phyloP scores from a whole-genome alignment of 2,888 invertebrate species.

The Elgonia sp. region DNA sequence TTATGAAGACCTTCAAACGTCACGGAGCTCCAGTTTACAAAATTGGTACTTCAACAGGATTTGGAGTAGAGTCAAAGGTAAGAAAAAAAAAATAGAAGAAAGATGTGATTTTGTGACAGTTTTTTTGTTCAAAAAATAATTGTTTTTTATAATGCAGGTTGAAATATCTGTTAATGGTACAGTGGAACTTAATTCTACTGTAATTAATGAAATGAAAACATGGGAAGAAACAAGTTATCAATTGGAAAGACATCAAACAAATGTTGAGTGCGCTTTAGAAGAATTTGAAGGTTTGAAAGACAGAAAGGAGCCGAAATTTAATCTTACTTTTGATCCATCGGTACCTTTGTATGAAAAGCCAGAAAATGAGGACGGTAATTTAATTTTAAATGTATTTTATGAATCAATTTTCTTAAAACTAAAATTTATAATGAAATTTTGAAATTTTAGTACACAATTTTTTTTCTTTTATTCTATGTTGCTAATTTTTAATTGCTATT shows the following conservation, averaged over 20 bases:
- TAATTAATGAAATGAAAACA: conserved; percentile 91
- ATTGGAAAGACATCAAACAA: conserved; percentile 95
- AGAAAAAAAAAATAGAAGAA: not conserved
- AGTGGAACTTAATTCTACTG: conserved; percentile 89
- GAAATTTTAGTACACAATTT: too few relatives aligned
- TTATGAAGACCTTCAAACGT: conserved; percentile 89
- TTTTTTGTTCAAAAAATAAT: not conserved
- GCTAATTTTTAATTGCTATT: too few relatives aligned
- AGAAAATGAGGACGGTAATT: not conserved
- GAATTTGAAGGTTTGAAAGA: conserved; percentile 92
- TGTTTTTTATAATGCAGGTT: conserved; percentile 83
- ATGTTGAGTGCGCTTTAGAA: conserved; percentile 92
- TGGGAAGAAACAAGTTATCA: conserved; percentile 99
- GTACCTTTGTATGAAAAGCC: too few relatives aligned
- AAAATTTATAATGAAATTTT: too few relatives aligned
- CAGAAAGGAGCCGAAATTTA: conserved; percentile 85
- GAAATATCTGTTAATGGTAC: conserved; percentile 89
- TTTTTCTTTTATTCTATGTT: too few relatives aligned
- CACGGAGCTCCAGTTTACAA: conserved; percentile 89
- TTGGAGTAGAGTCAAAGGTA: conserved; percentile 90
- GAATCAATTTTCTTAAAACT: not conserved
- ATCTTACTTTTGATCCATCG: not conserved
- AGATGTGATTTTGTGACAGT: too few relatives aligned
- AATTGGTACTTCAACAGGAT: conserved; percentile 90
- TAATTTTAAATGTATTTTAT: not conserved